Conservation (phyloP, 2,888 invertebrate species). For the Andrena minutula region DNA sequence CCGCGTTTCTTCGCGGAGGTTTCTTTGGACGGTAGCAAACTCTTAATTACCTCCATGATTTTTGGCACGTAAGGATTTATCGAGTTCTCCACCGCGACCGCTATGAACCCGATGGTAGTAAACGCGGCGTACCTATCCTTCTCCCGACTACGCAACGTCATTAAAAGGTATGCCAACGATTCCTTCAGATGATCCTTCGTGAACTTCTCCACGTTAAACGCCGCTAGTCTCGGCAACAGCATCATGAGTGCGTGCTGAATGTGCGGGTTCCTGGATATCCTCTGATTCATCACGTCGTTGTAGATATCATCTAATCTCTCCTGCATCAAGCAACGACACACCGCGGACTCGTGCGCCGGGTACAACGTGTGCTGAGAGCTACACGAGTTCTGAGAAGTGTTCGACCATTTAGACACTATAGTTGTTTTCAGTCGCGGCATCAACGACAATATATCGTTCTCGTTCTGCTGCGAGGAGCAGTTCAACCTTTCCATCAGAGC, state of each 20-base stretch:
- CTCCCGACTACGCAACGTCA: conserved; percentile 92
- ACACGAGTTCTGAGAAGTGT: conserved; percentile 74
- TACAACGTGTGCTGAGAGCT: conserved; percentile 77
- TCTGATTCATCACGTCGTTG: conserved; percentile 92
- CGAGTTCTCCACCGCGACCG: conserved; percentile 94
- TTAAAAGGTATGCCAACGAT: conserved; percentile 92
- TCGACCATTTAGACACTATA: conserved; percentile 86
- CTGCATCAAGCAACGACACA: conserved; percentile 92
- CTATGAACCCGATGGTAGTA: conserved; percentile 95
- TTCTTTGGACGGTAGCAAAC: conserved; percentile 92
- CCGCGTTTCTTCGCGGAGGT: conserved; percentile 91
- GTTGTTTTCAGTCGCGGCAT: conserved; percentile 88
- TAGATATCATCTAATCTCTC: conserved; percentile 94
- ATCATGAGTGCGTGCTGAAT: conserved; percentile 95
- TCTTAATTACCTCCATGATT: conserved; percentile 94
- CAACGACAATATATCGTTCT: conserved; percentile 87
- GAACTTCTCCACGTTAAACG: conserved; percentile 95
- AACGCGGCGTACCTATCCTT: conserved; percentile 95
- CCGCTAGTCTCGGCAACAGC: conserved; percentile 95
- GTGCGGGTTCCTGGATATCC: conserved; percentile 90
- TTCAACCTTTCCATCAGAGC: conserved; percentile 89
- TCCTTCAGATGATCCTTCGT: conserved; percentile 90
- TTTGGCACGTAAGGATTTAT: conserved; percentile 92
- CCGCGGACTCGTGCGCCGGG: conserved; percentile 93
- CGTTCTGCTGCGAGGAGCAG: conserved; percentile 79